Evolutionary conservation across 2,113 vertebrate genomes (phyloP).

Genomic region (Microtus pennsylvanicus): DNA sequence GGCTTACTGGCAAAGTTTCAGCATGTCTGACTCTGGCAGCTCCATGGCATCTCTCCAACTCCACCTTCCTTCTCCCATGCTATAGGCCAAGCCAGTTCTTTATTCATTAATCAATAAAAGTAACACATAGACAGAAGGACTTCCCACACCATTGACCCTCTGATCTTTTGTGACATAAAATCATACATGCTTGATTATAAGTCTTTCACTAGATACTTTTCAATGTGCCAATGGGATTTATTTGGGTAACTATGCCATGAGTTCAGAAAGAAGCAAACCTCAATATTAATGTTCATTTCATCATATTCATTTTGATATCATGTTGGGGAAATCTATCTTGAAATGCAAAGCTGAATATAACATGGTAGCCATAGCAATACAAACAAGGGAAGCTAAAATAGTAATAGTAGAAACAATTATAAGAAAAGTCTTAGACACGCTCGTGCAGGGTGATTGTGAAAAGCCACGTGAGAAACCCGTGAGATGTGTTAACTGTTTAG

Average conservation of each 20-base stretch:
- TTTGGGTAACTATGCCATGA: not conserved
- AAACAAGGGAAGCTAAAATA: not conserved
- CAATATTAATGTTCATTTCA: not conserved
- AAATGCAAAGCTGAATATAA: not conserved
- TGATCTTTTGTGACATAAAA: conserved; percentile 26
- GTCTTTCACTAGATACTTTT: not conserved
- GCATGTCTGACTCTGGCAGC: too few relatives aligned
- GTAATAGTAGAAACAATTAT: not conserved
- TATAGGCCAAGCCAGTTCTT: too few relatives aligned
- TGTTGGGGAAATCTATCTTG: not conserved
- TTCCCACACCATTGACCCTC: not conserved
- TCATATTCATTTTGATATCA: not conserved
- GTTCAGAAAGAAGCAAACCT: not conserved
- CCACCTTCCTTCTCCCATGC: too few relatives aligned
- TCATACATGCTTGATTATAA: not conserved
- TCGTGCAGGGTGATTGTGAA: not conserved
- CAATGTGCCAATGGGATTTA: conserved; percentile 14
- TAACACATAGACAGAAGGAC: too few relatives aligned
- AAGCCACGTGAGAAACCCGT: conserved; percentile 14
- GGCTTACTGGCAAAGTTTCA: too few relatives aligned
- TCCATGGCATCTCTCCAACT: too few relatives aligned
- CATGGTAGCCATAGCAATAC: not conserved
- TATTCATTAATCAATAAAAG: too few relatives aligned
- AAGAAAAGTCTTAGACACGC: not conserved
- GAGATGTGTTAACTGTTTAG: not conserved